A percentile compares a stretch with the other conserved stretches of the same genome.
These are phyloP conservation scores for Drosophila niveifrons DNA, from an alignment of 2,888 invertebrate species.

Conservation along the genomic window DNA sequence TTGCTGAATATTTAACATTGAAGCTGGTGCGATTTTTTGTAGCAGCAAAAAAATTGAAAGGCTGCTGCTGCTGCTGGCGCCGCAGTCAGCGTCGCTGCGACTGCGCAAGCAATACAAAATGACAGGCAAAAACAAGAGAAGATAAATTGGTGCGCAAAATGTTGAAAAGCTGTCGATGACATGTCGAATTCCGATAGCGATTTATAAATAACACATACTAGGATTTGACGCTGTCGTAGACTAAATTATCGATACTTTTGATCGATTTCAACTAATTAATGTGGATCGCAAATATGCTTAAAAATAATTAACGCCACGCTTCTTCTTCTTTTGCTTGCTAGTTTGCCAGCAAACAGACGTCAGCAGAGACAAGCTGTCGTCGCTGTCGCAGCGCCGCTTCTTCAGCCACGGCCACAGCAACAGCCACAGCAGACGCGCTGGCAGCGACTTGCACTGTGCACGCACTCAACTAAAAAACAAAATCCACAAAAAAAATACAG, in stretches of 20 bases:
- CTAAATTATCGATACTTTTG: slow-evolving; percentile 14
- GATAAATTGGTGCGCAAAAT: slow-evolving; percentile 21
- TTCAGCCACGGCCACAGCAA: slow-evolving; percentile 61
- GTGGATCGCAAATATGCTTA: slow-evolving; percentile 23
- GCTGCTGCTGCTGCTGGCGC: slow-evolving; percentile 23
- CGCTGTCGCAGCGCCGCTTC: slow-evolving; percentile 24
- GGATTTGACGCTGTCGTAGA: not conserved
- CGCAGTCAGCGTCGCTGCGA: slow-evolving; percentile 38
- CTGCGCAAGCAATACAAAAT: slow-evolving; percentile 12
- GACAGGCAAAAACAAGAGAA: slow-evolving; percentile 31
- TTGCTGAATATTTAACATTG: slow-evolving; percentile 71
- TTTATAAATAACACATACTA: slow-evolving; percentile 5
- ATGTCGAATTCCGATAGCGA: slow-evolving; percentile 1
- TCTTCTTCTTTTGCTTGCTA: not conserved
- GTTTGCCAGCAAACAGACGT: slow-evolving; percentile 66
- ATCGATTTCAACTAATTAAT: slow-evolving; percentile 37
- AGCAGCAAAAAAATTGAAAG: slow-evolving; percentile 42
- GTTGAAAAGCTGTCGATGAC: slow-evolving; percentile 5
- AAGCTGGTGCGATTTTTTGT: slow-evolving; percentile 38
- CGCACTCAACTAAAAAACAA: slow-evolving; percentile 31
- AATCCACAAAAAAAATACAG: not conserved
- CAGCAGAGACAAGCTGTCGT: slow-evolving; percentile 65
- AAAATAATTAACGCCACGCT: slow-evolving; percentile 59
- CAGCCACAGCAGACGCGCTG: slow-evolving; percentile 71
- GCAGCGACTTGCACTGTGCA: slow-evolving; percentile 47